These are phyloP conservation scores for Cotesia congregata DNA, from an alignment of 2,888 invertebrate species.

Conservation along the genomic window DNA sequence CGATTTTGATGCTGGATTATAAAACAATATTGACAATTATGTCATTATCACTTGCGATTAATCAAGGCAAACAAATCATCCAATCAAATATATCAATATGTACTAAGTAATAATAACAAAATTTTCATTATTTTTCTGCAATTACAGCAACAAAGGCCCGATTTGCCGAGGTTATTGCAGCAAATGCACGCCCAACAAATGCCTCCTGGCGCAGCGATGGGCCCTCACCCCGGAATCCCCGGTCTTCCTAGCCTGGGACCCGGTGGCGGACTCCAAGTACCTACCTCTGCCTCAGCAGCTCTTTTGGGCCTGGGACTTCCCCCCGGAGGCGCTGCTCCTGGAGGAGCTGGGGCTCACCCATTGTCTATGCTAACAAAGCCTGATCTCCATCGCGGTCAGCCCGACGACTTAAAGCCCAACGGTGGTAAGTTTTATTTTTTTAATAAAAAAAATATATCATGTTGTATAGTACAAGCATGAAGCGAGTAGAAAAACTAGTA, in stretches of 20 bases:
- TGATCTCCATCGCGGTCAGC: constrained; percentile 77
- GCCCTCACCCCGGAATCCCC: constrained; percentile 78
- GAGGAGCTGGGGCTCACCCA: constrained; percentile 80
- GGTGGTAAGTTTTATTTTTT: constrained; percentile 75
- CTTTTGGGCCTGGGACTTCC: constrained; percentile 71
- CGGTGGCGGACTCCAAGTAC: constrained; percentile 70
- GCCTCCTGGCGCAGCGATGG: constrained; percentile 80
- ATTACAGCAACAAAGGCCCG: constrained; percentile 87
- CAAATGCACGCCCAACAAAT: constrained; percentile 93
- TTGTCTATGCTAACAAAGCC: constrained; percentile 85
- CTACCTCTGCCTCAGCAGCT: constrained; percentile 71
- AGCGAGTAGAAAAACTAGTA: constrained; percentile 5
- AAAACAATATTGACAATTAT: constrained; percentile 2
- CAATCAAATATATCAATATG: neutral
- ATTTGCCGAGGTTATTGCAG: constrained; percentile 86
- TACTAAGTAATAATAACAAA: constrained; percentile 2
- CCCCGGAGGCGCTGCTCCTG: constrained; percentile 74
- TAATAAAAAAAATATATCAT: neutral
- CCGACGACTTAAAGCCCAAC: constrained; percentile 82
- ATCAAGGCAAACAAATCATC: neutral
- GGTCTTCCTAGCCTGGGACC: constrained; percentile 72
- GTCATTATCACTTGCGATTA: neutral
- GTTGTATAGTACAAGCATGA: too few relatives aligned
- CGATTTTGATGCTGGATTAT: neutral
- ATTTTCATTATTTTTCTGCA: constrained; percentile 37